phyloP scores from a whole-genome alignment of 2,113 vertebrate genomes.

The Tyrannus savana region DNA sequence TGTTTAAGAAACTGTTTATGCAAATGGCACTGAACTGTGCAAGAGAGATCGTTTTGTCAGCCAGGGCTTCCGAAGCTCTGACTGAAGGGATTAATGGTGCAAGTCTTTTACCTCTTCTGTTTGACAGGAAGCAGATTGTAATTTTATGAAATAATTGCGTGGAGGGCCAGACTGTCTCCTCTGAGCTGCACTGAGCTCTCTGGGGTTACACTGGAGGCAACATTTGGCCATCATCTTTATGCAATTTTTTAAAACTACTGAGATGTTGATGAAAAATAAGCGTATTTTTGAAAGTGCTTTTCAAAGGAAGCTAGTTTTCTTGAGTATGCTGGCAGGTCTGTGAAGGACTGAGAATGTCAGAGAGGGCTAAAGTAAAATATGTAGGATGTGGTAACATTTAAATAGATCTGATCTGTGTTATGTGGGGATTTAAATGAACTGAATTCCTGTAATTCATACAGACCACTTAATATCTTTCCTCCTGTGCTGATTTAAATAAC shows the following conservation, averaged over 20 bases:
- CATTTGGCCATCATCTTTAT: neutral
- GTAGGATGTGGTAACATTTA: neutral
- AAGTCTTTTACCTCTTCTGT: constrained; percentile 13
- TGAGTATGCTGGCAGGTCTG: neutral
- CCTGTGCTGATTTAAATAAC: constrained; percentile 14
- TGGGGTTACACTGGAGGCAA: neutral
- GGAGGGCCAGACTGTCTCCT: neutral
- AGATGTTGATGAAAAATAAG: neutral
- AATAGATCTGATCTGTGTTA: neutral
- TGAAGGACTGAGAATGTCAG: neutral
- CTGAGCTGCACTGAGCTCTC: neutral
- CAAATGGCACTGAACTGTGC: constrained; percentile 21
- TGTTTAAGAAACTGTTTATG: constrained; percentile 54
- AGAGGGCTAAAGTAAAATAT: neutral
- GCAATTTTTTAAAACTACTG: neutral
- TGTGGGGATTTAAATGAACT: neutral
- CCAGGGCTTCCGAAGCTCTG: neutral
- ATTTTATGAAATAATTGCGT: neutral
- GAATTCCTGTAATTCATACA: neutral
- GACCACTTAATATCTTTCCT: neutral
- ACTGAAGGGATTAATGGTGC: constrained; percentile 26
- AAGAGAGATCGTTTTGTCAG: constrained; percentile 41
- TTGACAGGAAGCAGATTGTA: constrained; percentile 14
- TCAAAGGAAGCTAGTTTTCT: neutral
- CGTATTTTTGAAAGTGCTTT: neutral